A percentile compares a stretch with the other conserved stretches of the same genome.
Conservation (phyloP, 2,888 invertebrate species). For the Idaea straminata region DNA sequence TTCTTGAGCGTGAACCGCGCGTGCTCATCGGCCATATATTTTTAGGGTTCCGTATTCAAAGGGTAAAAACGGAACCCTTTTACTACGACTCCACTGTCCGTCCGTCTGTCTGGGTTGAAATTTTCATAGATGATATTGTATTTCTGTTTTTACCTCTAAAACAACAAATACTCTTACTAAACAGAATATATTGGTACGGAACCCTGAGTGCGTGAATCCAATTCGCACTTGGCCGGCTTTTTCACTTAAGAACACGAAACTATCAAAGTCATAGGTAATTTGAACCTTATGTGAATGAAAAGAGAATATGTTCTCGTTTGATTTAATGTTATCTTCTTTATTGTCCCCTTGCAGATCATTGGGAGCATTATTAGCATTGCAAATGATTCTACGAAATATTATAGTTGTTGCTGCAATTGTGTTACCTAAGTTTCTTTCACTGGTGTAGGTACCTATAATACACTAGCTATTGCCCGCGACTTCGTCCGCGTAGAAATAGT, state of each 20-base stretch:
- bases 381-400: slow-evolving; percentile 20
- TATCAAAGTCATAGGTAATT: slow-evolving; percentile 5
- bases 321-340: neutral
- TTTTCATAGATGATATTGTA: too few species aligned
- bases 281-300: slow-evolving; percentile 1
- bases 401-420: neutral
- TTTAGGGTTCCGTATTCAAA: slow-evolving; percentile 5
- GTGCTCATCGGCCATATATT: slow-evolving; percentile 10
- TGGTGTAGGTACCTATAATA: too few species aligned
- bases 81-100: too few species aligned
- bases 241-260: slow-evolving; percentile 14
- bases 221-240: slow-evolving; percentile 3
- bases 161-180: too few species aligned
- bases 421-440: neutral
- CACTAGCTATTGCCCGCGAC: too few species aligned
- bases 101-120: too few species aligned
- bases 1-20: slow-evolving; percentile 12
- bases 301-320: too few species aligned
- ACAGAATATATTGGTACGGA: too few species aligned
- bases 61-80: too few species aligned
- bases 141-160: too few species aligned
- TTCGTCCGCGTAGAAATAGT: too few species aligned
- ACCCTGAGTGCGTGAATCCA: too few species aligned
- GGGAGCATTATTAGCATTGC: slow-evolving; percentile 31
- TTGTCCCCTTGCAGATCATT: slow-evolving; percentile 25